Evolutionary conservation across 2,888 invertebrate species (phyloP), one percentile per base, ranked within the genome.

Genomic region (Dynastes tityus): DNA sequence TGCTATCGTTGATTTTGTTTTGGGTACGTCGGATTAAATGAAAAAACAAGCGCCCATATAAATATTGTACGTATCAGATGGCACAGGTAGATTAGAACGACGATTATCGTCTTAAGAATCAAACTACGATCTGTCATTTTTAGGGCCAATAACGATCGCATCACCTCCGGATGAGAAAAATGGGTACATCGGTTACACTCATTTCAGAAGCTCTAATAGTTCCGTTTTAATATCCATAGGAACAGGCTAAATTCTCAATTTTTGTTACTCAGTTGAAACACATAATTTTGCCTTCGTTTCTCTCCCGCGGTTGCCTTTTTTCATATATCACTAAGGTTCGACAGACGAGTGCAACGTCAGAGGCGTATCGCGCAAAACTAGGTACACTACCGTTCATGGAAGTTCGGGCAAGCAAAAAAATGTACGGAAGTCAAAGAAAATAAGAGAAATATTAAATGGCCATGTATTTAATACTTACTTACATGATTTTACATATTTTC

Each of bases 231-330:
- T 32, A 2, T 67, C 37, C 22, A 22, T n/a, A 16, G 5, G 27
- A 32, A 32, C 11, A 70, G 55, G 4, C 2, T 51, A 40, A 53
- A 73, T 58, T 73, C 73, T 73, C 61, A 8, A 37, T 73, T 73
- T 73, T 58, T 37, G 37, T 6, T 37, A 0, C 37, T 37, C 53
- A 16, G 51, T 6, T 53, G 29, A n/a, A 51, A 51, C 29, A 40
- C 37, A 53, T 0, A 37, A 37, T 37, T 37, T 6, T 37, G 4
- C 37, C 40, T 45, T 27, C 51, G 49, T 11, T 29, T 64, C 64
- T 22, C 63, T 76, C 51, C n/a, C 16, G 64, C 22, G 55, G 76
- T 82, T 80, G 81, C 82, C 37, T 73, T 82, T 81, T 82, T 76
- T 64, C 67, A 22, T 22, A 22, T 22, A 22, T 22, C 22, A 22